Base-by-base conservation (phyloP, 2,888 invertebrate species). In the Lapara coniferarum region DNA sequence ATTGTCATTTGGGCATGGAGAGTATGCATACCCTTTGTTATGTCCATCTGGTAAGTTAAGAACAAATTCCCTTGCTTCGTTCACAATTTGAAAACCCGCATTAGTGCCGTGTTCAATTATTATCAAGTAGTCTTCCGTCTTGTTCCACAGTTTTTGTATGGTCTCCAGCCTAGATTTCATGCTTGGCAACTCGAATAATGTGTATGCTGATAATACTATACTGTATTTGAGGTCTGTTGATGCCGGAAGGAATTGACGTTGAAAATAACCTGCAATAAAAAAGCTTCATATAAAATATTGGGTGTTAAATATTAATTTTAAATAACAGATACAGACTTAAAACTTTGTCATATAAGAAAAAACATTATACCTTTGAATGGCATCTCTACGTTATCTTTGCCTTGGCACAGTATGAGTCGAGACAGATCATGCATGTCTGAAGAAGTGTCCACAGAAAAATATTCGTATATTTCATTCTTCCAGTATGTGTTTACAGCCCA, bases 1-100 rank as follows among this genome's bases (percentile, higher is more conserved):
- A 30, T 90, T 85, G 78, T 98, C 97, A 81, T 98, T 98, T 0
- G 98, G 97, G 85, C 99, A 99, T 94, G 98, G 98, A 59, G 97
- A 95, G 85, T 97, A 96, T 0, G 97, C 95, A 76, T 96, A 95
- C 0, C 95, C 96, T 49, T 83, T 83, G 16, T 84, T 66, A 12
- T 71, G 86, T 58, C 81, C 76, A 74, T 88, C 75, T 49, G 90
- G 74, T 69, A 95, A 83, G 84, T 95, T 94, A 2, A 98, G 87
- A 51, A 99, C 91, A 84, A 96, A 97, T 75, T 98, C 97, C 78
- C 98, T 94, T 0, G 97, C 97, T 93, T 99, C 98, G 76, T 97
- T 96, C 0, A 99, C 93, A 76, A 97, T 94, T 84, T 95, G 94
- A 83, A 97, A 98, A 2, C 98, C 98, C 56, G 96, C 96, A 73